These are phyloP conservation scores for Mesorhabditis belari DNA, from an alignment of 2,888 invertebrate species.

Conservation along the genomic window DNA sequence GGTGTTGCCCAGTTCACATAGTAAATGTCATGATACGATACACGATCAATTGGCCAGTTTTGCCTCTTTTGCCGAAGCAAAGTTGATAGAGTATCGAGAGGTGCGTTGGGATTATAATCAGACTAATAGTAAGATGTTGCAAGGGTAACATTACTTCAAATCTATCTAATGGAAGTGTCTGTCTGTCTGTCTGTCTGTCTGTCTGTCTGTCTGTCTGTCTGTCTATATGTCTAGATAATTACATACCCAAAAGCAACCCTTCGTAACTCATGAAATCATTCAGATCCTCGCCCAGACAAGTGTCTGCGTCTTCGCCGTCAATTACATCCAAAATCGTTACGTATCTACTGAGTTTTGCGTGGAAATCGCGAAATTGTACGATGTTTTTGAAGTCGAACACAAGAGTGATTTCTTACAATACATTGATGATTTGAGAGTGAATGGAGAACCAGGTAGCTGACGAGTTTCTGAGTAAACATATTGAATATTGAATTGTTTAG, in stretches of 20 bases:
- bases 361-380: constrained; percentile 24
- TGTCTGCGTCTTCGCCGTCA: constrained; percentile 25
- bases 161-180: too few relatives aligned
- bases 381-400: constrained; percentile 13
- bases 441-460: not conserved
- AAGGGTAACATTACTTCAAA: too few relatives aligned
- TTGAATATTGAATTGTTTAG: not conserved
- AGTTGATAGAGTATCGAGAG: constrained; percentile 26
- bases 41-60: constrained; percentile 16
- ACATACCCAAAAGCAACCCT: too few relatives aligned
- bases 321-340: constrained; percentile 31
- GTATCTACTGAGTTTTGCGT: constrained; percentile 24
- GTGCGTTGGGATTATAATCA: constrained; percentile 4
- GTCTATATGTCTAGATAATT: too few relatives aligned
- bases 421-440: not conserved
- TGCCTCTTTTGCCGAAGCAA: constrained; percentile 19
- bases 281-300: constrained; percentile 21
- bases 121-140: too few relatives aligned
- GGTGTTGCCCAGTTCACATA: constrained; percentile 15
- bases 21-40: constrained; percentile 15
- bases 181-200: too few relatives aligned
- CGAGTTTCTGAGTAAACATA: too few relatives aligned
- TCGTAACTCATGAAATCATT: not conserved
- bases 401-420: not conserved
- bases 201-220: too few relatives aligned